These are phyloP conservation scores for Tetramorium alpestre DNA, from an alignment of 1,140 invertebrate species.

Conservation along the genomic window DNA sequence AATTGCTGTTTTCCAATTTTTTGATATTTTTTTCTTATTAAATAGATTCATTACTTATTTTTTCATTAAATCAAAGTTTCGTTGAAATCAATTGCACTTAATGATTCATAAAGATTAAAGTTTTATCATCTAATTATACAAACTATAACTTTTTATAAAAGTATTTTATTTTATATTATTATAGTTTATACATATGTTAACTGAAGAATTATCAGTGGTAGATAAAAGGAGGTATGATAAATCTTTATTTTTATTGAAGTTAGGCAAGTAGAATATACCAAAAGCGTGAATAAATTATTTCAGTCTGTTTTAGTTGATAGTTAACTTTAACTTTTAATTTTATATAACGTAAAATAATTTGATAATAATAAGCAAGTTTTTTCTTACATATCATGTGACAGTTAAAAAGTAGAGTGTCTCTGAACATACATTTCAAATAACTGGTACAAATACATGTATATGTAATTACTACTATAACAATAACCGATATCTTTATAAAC, in stretches of 20 bases:
- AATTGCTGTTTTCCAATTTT: conserved; percentile 1
- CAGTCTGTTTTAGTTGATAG: too few species aligned
- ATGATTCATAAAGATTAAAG: neutral
- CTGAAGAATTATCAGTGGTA: neutral
- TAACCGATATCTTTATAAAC: conserved; percentile 1
- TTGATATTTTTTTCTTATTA: neutral
- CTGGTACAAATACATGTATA: neutral
- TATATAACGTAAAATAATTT: too few species aligned
- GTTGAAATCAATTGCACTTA: neutral
- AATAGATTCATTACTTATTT: neutral
- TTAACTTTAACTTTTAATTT: too few species aligned
- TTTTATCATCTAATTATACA: neutral
- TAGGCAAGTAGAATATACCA: neutral
- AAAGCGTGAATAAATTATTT: neutral
- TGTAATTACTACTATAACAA: conserved; percentile 4
- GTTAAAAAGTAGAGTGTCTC: neutral
- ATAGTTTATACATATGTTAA: neutral
- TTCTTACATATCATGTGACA: neutral
- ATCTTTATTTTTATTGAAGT: neutral
- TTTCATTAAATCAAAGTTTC: neutral
- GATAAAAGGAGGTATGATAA: neutral
- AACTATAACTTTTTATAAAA: neutral
- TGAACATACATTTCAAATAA: conserved; percentile 12
- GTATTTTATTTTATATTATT: neutral
- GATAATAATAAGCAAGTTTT: neutral